phyloP scores from a whole-genome alignment of 2,888 invertebrate species.

The Coelopa pilipes region DNA sequence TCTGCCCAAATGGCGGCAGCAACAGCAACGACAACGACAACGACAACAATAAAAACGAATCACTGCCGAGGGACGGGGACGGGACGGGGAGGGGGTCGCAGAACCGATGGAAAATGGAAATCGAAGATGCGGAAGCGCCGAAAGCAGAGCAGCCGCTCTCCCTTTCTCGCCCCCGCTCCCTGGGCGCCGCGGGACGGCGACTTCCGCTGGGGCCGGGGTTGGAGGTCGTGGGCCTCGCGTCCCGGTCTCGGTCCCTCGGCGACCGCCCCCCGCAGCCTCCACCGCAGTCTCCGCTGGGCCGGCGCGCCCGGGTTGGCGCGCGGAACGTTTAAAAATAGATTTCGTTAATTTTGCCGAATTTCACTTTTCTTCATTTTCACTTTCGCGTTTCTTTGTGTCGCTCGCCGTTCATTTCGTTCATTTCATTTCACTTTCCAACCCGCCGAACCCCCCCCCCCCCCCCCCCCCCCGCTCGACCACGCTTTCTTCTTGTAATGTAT shows the following conservation, averaged over 20 bases:
- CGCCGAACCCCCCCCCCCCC: no score
- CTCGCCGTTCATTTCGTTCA: no score
- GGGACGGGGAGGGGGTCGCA: neutral
- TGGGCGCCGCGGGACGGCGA: neutral
- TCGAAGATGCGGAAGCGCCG: no score
- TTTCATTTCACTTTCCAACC: no score
- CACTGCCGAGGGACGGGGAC: neutral
- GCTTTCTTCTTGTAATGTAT: no score
- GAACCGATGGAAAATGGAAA: no score
- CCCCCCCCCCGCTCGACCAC: no score
- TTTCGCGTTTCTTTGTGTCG: neutral
- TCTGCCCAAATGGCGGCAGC: slow-evolving; percentile 27
- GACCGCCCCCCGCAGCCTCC: neutral
- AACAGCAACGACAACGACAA: slow-evolving; percentile 32
- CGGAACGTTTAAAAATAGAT: slow-evolving; percentile 3
- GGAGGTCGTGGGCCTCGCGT: neutral
- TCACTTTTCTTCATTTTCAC: slow-evolving; percentile 8
- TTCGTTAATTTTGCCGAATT: neutral
- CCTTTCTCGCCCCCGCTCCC: neutral
- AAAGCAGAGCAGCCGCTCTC: neutral
- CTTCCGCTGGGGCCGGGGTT: neutral
- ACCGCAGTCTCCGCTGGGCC: neutral
- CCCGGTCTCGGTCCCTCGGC: neutral
- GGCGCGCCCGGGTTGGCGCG: neutral
- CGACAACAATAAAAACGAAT: neutral